A percentile compares a stretch with the other conserved stretches of the same genome.
These are phyloP conservation scores for Clistopyga incitator DNA, from an alignment of 2,888 invertebrate species.

Conservation along the genomic window DNA sequence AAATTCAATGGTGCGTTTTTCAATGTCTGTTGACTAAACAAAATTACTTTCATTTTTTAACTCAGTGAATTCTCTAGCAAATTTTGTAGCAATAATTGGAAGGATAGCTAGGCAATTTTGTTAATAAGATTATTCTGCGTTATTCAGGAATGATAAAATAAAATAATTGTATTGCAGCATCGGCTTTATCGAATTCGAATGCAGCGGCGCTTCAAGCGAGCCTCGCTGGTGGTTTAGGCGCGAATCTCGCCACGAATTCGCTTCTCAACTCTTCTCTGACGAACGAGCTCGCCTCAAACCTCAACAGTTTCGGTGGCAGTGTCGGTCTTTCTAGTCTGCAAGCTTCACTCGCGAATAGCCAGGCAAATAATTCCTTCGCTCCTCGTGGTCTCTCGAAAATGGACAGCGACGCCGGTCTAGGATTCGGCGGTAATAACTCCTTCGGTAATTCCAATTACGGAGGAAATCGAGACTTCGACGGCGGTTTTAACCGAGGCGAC, in stretches of 20 bases:
- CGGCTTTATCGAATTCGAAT: slow-evolving; percentile 82
- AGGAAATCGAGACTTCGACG: slow-evolving; percentile 82
- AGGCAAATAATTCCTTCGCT: slow-evolving; percentile 81
- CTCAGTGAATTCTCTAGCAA: too few species aligned
- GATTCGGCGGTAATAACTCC: slow-evolving; percentile 79
- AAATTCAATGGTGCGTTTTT: too few species aligned
- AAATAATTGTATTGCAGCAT: slow-evolving; percentile 73
- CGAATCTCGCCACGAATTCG: slow-evolving; percentile 82
- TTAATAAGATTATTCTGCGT: neutral
- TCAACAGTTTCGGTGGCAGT: slow-evolving; percentile 82
- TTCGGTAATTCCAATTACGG: slow-evolving; percentile 82
- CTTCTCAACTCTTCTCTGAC: slow-evolving; percentile 81
- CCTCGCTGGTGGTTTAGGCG: slow-evolving; percentile 81
- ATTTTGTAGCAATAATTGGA: too few species aligned
- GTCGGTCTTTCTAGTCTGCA: slow-evolving; percentile 82
- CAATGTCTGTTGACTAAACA: too few species aligned
- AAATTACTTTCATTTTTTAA: too few species aligned
- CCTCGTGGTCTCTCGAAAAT: slow-evolving; percentile 81
- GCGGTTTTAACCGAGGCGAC: slow-evolving; percentile 80
- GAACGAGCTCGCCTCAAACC: slow-evolving; percentile 82
- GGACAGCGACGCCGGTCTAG: slow-evolving; percentile 78
- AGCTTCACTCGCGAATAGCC: slow-evolving; percentile 80
- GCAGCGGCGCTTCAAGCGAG: slow-evolving; percentile 82
- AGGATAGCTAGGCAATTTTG: neutral
- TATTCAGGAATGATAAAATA: neutral